Evolutionary conservation across 2,888 invertebrate species (phyloP).

Genomic region (Craniophora ligustri): DNA sequence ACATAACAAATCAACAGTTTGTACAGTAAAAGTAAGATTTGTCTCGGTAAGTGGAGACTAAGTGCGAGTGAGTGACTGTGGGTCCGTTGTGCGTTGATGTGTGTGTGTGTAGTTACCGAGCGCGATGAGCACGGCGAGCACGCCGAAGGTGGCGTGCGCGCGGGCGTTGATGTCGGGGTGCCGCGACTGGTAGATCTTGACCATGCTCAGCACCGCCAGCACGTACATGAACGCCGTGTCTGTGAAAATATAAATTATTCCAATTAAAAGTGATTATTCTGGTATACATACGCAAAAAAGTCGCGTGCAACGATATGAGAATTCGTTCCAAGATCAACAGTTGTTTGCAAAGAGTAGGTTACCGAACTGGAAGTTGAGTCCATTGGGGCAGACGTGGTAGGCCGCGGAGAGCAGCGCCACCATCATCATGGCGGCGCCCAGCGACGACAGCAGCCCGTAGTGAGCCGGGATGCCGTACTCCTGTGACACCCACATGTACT

Average conservation of each 20-base stretch:
- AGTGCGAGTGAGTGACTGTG: no score
- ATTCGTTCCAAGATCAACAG: not conserved
- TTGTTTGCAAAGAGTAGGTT: not conserved
- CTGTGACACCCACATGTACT: conserved; percentile 65
- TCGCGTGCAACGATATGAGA: no score
- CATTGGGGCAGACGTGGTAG: conserved; percentile 96
- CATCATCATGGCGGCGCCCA: conserved; percentile 95
- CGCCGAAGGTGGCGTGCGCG: conserved; percentile 93
- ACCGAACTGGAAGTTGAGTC: conserved; percentile 97
- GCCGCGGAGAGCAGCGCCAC: conserved; percentile 95
- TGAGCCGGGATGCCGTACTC: conserved; percentile 94
- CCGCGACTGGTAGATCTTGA: conserved; percentile 96
- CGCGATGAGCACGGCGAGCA: conserved; percentile 92
- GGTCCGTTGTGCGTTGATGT: no score
- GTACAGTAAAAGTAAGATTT: no score
- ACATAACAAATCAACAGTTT: no score
- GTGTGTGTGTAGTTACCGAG: conserved; percentile 85
- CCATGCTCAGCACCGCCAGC: conserved; percentile 95
- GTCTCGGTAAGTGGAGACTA: no score
- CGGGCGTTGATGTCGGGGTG: conserved; percentile 97
- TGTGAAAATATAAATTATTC: no score
- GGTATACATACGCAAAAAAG: no score
- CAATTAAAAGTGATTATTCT: no score
- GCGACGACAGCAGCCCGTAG: conserved; percentile 95
- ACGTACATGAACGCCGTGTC: conserved; percentile 98